phyloP scores from a whole-genome alignment of 2,888 invertebrate species.

The Andrena hattorfiana region DNA sequence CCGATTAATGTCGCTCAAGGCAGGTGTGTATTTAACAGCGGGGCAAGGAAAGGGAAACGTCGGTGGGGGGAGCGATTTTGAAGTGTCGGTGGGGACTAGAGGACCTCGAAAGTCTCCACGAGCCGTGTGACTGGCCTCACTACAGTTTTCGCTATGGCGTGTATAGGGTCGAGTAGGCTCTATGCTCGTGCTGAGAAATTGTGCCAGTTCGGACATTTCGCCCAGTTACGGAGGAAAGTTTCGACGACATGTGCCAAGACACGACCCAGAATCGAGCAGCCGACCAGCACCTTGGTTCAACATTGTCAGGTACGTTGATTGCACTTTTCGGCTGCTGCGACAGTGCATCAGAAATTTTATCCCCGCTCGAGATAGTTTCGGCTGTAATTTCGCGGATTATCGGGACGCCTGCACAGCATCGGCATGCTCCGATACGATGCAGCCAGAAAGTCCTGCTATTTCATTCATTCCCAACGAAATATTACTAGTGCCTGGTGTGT shows the following conservation, averaged over 20 bases:
- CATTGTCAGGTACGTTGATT: constrained; percentile 84
- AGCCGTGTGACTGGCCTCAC: constrained; percentile 85
- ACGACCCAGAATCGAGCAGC: constrained; percentile 88
- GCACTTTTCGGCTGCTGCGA: neutral
- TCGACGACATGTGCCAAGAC: constrained; percentile 89
- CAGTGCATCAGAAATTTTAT: constrained; percentile 9
- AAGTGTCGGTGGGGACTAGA: constrained; percentile 74
- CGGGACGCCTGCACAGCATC: neutral
- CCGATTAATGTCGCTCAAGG: constrained; percentile 15
- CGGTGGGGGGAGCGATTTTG: constrained; percentile 45
- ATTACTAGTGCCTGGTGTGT: neutral
- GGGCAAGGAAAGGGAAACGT: constrained; percentile 46
- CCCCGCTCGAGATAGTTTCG: neutral
- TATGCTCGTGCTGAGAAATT: constrained; percentile 93
- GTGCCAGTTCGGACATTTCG: constrained; percentile 90
- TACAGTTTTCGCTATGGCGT: constrained; percentile 93
- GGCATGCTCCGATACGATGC: neutral
- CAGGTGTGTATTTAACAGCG: constrained; percentile 30
- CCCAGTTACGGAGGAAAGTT: constrained; percentile 89
- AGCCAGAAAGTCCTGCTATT: neutral
- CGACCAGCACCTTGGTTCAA: constrained; percentile 83
- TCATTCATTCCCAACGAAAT: constrained; percentile 51
- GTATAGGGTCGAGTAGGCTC: constrained; percentile 93
- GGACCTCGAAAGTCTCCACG: constrained; percentile 80
- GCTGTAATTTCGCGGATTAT: neutral